phyloP scores from a whole-genome alignment of 2,797 vertebrate species.

The Pitangus sulphuratus region DNA sequence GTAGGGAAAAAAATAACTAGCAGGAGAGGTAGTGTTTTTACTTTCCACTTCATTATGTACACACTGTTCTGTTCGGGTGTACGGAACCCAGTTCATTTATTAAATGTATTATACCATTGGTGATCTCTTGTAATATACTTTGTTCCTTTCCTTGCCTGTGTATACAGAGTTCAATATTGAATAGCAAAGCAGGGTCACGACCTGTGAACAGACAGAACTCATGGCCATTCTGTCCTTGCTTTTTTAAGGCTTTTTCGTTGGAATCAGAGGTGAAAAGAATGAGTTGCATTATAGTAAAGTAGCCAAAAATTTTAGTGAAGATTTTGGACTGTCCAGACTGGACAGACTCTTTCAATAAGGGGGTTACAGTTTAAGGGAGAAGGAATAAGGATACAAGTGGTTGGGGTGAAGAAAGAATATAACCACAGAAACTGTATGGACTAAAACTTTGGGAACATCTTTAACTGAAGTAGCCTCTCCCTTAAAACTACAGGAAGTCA shows the following conservation, averaged over 20 bases:
- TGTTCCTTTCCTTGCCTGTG: background rate
- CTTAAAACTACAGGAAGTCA: background rate
- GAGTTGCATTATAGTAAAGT: background rate
- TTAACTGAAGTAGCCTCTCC: background rate
- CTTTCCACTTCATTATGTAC: slow-evolving; percentile 70
- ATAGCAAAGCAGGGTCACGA: background rate
- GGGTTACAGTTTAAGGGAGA: background rate
- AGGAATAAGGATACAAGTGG: background rate
- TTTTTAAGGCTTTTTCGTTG: background rate
- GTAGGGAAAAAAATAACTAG: slow-evolving; percentile 44
- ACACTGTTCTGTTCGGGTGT: slow-evolving; percentile 52
- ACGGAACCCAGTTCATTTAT: slow-evolving; percentile 52
- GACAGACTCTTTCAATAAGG: background rate
- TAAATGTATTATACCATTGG: slow-evolving; percentile 62
- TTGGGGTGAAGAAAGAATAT: background rate
- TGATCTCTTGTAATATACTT: background rate
- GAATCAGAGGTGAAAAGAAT: background rate
- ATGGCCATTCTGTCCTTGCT: background rate
- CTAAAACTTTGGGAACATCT: background rate
- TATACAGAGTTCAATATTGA: background rate
- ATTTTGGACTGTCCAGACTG: background rate
- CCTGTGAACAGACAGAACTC: background rate
- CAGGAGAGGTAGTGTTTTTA: slow-evolving; percentile 64
- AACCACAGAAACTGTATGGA: background rate
- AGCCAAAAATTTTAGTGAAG: background rate